Evolutionary conservation across 2,113 vertebrate species (phyloP).

Genomic region (Rana temporaria): DNA sequence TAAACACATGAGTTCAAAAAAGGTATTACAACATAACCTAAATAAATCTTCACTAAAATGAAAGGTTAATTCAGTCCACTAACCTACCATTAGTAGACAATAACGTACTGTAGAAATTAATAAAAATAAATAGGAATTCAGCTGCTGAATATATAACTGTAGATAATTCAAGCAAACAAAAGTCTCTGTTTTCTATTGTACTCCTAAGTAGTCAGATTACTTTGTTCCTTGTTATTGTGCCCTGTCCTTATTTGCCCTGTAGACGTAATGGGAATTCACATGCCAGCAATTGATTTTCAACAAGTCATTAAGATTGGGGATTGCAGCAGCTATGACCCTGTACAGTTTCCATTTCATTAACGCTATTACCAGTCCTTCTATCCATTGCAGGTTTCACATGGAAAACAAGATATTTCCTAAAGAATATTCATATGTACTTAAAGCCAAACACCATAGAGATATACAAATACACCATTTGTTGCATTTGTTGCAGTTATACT

Average conservation of each 20-base stretch:
- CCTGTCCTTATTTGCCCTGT: slow-evolving; percentile 49
- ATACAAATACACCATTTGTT: no score
- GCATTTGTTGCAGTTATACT: no score
- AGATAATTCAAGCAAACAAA: neutral
- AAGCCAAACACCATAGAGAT: no score
- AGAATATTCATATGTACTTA: no score
- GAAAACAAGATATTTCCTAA: neutral
- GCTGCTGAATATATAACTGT: neutral
- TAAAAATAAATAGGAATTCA: neutral
- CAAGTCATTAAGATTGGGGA: slow-evolving; percentile 40
- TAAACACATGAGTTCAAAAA: no score
- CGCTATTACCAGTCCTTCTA: neutral
- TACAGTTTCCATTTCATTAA: slow-evolving; percentile 7
- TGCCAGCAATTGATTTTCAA: slow-evolving; percentile 50
- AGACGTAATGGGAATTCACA: slow-evolving; percentile 40
- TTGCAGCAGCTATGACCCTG: slow-evolving; percentile 38
- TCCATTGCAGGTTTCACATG: neutral
- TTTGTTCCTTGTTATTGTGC: slow-evolving; percentile 44
- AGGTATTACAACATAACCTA: no score
- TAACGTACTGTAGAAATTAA: neutral
- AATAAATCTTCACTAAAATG: no score
- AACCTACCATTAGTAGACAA: neutral
- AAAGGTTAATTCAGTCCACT: no score
- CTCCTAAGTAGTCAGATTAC: slow-evolving; percentile 18
- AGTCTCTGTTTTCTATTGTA: slow-evolving; percentile 10